Conservation (phyloP, 2,797 vertebrate species). For the Enteromius mattozi region DNA sequence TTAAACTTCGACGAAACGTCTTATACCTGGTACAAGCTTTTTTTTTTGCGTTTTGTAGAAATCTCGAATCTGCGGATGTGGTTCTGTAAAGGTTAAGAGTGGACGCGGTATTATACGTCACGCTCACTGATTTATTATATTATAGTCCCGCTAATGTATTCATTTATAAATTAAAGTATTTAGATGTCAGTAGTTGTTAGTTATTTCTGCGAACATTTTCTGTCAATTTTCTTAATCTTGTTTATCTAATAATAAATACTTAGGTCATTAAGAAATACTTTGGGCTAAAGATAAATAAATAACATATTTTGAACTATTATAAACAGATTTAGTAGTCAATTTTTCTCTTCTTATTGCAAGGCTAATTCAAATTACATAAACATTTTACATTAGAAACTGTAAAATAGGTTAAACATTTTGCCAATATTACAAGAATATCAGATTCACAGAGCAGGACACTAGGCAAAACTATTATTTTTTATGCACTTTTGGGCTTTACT, state of each 20-base stretch:
- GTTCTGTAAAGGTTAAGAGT: background rate
- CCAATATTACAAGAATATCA: background rate
- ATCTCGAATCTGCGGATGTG: slow-evolving; percentile 23
- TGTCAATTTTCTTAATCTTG: background rate
- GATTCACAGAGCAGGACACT: background rate
- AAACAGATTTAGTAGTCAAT: background rate
- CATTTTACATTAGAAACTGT: background rate
- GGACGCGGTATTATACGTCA: background rate
- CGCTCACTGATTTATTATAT: too few species aligned
- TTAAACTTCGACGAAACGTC: background rate
- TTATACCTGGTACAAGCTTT: too few species aligned
- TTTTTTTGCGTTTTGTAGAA: background rate
- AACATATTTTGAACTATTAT: background rate
- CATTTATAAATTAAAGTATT: background rate
- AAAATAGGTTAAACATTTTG: background rate
- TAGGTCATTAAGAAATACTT: background rate
- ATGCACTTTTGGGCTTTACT: background rate
- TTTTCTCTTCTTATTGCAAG: background rate
- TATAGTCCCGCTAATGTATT: background rate
- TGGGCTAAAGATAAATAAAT: background rate
- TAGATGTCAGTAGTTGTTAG: background rate
- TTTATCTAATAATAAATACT: background rate
- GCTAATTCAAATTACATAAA: background rate
- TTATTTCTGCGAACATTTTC: background rate
- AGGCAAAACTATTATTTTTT: background rate